These are phyloP conservation scores for Microcebus ravelobensis DNA, from an alignment of 2,113 vertebrate species.

Conservation along the genomic window DNA sequence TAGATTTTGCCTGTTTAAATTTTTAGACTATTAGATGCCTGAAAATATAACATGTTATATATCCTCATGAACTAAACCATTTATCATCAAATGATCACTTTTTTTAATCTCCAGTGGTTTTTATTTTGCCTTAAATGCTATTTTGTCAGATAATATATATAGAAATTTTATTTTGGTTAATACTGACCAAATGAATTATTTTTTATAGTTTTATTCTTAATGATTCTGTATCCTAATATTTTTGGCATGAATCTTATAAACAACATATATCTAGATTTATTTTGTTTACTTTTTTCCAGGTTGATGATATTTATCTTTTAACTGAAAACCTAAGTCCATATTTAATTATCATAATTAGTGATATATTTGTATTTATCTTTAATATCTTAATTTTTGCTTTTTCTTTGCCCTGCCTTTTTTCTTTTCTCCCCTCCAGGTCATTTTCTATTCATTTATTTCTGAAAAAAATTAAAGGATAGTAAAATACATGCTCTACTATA, in stretches of 20 bases:
- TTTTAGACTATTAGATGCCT: neutral
- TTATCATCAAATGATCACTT: neutral
- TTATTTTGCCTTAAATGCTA: neutral
- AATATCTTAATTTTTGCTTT: neutral
- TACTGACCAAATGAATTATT: neutral
- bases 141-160: neutral
- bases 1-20: neutral
- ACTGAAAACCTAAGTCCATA: neutral
- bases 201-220: neutral
- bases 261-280: neutral
- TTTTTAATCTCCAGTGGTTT: neutral
- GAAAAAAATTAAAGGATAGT: neutral
- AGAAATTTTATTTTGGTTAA: neutral
- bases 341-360: neutral
- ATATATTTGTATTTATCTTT: neutral
- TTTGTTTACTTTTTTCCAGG: neutral
- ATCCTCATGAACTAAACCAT: neutral
- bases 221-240: neutral
- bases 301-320: neutral
- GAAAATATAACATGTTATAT: neutral
- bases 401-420: too few relatives aligned
- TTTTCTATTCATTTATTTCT: neutral
- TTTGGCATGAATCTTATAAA: neutral
- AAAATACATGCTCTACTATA: neutral
- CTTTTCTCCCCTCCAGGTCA: neutral